These are phyloP conservation scores for Agriopis aurantiaria DNA, from an alignment of 2,888 invertebrate genomes.

Conservation along the genomic window DNA sequence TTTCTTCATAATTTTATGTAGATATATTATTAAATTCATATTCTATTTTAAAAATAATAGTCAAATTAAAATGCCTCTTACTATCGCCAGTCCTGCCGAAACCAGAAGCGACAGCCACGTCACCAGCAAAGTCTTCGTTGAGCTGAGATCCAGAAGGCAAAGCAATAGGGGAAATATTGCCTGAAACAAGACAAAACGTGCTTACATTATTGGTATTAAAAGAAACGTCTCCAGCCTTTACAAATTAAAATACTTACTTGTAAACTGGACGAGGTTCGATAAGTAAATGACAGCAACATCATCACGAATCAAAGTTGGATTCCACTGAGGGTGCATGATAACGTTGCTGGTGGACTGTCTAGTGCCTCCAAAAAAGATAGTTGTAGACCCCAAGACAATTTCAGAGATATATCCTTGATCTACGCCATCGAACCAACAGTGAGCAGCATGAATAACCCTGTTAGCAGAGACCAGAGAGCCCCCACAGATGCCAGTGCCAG, in stretches of 20 bases:
- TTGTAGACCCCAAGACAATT: constrained; percentile 58
- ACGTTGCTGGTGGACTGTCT: constrained; percentile 50
- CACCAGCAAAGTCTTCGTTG: constrained; percentile 46
- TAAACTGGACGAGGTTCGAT: constrained; percentile 34
- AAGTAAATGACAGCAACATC: constrained; percentile 58
- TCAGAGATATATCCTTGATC: constrained; percentile 53
- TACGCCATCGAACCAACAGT: constrained; percentile 59
- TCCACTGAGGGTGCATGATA: constrained; percentile 54
- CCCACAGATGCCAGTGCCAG: constrained; percentile 54
- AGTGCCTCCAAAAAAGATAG: constrained; percentile 58
- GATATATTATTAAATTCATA: no score
- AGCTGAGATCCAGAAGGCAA: constrained; percentile 50
- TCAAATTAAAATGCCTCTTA: not conserved
- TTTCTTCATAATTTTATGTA: no score
- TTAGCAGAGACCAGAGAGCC: constrained; percentile 50
- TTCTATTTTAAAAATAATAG: no score
- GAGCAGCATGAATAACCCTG: constrained; percentile 53
- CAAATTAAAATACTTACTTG: constrained; percentile 40
- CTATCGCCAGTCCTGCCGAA: constrained; percentile 26
- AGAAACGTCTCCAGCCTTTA: no score
- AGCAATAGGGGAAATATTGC: constrained; percentile 47
- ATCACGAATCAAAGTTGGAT: constrained; percentile 49
- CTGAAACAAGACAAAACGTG: not conserved
- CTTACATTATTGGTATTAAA: no score
- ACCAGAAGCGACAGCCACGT: constrained; percentile 48